Evolutionary conservation across 2,888 invertebrate species (phyloP), one percentile per base, ranked within the genome.

Genomic region (Neria commutata): DNA sequence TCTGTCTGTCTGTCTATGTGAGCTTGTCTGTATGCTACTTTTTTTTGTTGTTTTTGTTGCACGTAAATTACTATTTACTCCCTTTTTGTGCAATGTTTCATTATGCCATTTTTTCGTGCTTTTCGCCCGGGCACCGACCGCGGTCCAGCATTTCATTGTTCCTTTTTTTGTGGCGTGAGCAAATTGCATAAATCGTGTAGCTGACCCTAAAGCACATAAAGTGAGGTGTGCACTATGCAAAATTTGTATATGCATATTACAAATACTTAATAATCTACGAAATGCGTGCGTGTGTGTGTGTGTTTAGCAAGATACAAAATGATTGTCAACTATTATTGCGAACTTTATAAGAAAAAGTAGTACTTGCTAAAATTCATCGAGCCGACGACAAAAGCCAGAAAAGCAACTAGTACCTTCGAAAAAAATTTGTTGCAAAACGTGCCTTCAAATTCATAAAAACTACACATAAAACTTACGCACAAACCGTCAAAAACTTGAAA

Each of bases 1-100:
- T 71, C 64, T 33, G 67, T 64, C 64, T 62, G 61, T 57, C 61
- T 56, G n/a, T n/a, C n/a, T n/a, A n/a, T n/a, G n/a, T n/a, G n/a
- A n/a, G n/a, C n/a, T n/a, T n/a, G n/a, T 69, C 65, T 50, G 23
- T 33, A 21, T 23, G 21, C 26, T 33, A 24, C 29, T 34, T 34
- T 60, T 49, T 49, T 37, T 49, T 24, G n/a, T 33, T 33, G 11
- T 47, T 59, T 46, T 24, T 54, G 47, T 49, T 29, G 23, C 37
- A 73, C 72, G 70, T 71, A 71, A 71, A 71, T 71, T 71, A 71
- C 71, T 71, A 71, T 71, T 71, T 71, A 71, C 70, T 72, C 72
- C 73, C 67, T 63, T 24, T 60, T 60, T 61, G 21, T 54, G 49
- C 23, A 14, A 42, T 2, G 17, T 42, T 42, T 42, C 42, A 42